Evolutionary conservation across 1,140 invertebrate genomes (phyloP).

Genomic region (Drosophila obscura): DNA sequence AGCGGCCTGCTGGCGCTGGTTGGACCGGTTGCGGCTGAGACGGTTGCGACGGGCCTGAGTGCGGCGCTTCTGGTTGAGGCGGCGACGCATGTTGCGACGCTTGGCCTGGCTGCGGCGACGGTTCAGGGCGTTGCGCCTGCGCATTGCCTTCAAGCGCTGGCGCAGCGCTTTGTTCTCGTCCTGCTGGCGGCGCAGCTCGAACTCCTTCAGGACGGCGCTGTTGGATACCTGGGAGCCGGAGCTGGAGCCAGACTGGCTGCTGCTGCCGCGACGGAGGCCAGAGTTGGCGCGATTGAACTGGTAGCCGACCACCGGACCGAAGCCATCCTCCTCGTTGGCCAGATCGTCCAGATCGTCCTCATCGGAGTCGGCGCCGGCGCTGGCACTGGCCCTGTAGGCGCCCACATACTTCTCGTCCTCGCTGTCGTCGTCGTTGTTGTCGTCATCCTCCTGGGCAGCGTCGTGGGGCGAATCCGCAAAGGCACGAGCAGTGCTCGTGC

Average conservation of each 20-base stretch:
- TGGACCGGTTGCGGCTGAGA: neutral
- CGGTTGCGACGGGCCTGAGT: neutral
- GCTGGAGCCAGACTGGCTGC: neutral
- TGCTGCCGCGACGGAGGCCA: neutral
- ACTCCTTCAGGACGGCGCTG: conserved; percentile 20
- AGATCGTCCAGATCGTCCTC: conserved; percentile 13
- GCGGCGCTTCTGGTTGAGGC: neutral
- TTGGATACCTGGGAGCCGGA: neutral
- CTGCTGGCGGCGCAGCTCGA: conserved; percentile 55
- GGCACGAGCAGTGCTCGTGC: too few relatives aligned
- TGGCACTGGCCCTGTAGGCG: conserved; percentile 9
- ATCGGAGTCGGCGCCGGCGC: conserved; percentile 14
- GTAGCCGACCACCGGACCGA: neutral
- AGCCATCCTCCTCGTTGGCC: conserved; percentile 16
- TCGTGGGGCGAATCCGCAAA: too few relatives aligned
- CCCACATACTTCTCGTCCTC: conserved; percentile 34
- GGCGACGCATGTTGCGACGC: conserved; percentile 3
- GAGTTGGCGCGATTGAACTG: conserved; percentile 15
- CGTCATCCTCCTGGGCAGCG: neutral
- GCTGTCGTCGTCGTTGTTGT: neutral
- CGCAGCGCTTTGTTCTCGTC: conserved; percentile 36
- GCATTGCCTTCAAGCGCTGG: neutral
- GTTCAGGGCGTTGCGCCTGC: neutral
- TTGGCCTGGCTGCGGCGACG: neutral
- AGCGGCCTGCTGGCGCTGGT: conserved; percentile 11